phyloP scores from a whole-genome alignment of 2,888 invertebrate species.

The Drosophila gaucha region DNA sequence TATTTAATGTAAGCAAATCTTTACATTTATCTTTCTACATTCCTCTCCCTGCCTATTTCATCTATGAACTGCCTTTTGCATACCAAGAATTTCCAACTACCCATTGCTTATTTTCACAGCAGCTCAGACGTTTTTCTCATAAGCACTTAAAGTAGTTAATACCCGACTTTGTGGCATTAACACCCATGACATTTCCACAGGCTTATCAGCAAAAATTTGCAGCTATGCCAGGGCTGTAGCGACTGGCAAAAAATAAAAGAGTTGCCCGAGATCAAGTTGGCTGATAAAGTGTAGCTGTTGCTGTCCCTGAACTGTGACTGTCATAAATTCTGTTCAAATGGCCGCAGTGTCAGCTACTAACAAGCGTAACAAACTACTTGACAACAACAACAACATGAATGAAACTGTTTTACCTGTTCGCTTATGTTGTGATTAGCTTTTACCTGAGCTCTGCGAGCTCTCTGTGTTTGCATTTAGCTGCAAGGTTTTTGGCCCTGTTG shows the following conservation, averaged over 20 bases:
- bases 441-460: conserved; percentile 47
- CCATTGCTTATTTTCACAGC: conserved; percentile 6
- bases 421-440: conserved; percentile 69
- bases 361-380: conserved; percentile 70
- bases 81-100: background rate
- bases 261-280: conserved; percentile 26
- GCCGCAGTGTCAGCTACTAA: conserved; percentile 68
- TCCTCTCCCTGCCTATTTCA: background rate
- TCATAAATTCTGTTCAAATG: conserved; percentile 68
- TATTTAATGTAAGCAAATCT: too few relatives aligned
- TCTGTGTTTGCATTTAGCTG: conserved; percentile 17
- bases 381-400: conserved; percentile 58
- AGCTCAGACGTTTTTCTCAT: conserved; percentile 1
- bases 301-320: conserved; percentile 41
- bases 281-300: conserved; percentile 14
- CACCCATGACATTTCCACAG: conserved; percentile 19
- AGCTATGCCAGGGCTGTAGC: conserved; percentile 21
- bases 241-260: conserved; percentile 14
- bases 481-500: conserved; percentile 23
- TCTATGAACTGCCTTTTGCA: background rate
- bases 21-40: background rate
- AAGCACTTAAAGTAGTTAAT: conserved; percentile 5
- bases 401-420: conserved; percentile 68
- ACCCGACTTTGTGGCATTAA: conserved; percentile 22
- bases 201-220: conserved; percentile 30